Evolutionary conservation across 2,797 vertebrate species (phyloP).

Genomic region (Micromesistius poutassou): DNA sequence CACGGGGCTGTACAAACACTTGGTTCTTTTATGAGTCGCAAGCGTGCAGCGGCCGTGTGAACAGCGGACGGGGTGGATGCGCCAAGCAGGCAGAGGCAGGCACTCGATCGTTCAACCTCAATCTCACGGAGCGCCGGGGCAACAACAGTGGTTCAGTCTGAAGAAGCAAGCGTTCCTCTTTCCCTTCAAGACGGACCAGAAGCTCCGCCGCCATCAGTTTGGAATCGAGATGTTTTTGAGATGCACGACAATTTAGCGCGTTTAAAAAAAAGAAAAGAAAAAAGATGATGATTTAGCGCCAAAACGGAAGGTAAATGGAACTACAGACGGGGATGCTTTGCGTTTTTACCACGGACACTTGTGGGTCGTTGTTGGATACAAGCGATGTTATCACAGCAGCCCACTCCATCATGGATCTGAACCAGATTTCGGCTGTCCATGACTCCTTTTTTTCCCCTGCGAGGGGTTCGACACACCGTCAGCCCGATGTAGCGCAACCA

Average conservation of each 20-base stretch:
- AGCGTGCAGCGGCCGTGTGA: too few species aligned
- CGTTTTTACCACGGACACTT: constrained; percentile 24
- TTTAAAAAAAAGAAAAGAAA: neutral
- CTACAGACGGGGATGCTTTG: constrained; percentile 11
- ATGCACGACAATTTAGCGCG: constrained; percentile 25
- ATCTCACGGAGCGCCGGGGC: constrained; percentile 4
- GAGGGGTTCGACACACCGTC: constrained; percentile 4
- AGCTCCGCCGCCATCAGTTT: constrained; percentile 41
- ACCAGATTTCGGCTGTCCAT: constrained; percentile 10
- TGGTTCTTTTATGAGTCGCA: too few species aligned
- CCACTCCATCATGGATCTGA: constrained; percentile 33
- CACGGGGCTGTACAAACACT: too few species aligned
- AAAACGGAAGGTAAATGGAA: constrained; percentile 4
- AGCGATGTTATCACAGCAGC: constrained; percentile 18
- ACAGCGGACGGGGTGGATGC: too few species aligned
- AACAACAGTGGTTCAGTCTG: neutral
- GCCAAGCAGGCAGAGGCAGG: too few species aligned
- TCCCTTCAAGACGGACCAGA: constrained; percentile 29
- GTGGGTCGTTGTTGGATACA: constrained; percentile 63
- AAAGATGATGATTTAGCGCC: constrained; percentile 12
- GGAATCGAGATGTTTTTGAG: constrained; percentile 42
- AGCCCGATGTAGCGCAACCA: constrained; percentile 9
- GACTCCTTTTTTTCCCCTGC: constrained; percentile 11
- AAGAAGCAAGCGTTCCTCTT: constrained; percentile 17
- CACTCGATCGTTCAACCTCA: too few species aligned